Evolutionary conservation across 1,140 invertebrate genomes (phyloP).

Genomic region (Adelges cooleyi): DNA sequence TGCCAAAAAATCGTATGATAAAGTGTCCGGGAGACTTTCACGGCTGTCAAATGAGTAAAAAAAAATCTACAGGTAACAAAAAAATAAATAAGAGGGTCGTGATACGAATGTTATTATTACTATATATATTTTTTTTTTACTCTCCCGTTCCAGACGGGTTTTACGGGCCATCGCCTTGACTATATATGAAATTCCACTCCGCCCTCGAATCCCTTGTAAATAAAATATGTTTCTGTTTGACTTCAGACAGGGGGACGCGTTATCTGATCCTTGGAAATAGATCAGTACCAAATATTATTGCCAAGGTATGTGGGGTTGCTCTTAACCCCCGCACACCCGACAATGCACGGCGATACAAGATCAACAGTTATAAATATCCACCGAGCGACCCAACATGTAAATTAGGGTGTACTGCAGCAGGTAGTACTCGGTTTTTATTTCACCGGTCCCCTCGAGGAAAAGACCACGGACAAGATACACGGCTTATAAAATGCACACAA

Average conservation of each 20-base stretch:
- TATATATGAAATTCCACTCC: slow-evolving; percentile 14
- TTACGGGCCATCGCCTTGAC: slow-evolving; percentile 10
- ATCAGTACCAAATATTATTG: slow-evolving; percentile 15
- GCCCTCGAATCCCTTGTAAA: slow-evolving; percentile 28
- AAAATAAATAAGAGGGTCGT: slow-evolving; percentile 23
- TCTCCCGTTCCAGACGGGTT: background rate
- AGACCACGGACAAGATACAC: too few species aligned
- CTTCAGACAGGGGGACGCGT: slow-evolving; percentile 24
- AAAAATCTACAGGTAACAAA: background rate
- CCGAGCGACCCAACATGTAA: slow-evolving; percentile 2
- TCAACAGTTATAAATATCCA: slow-evolving; percentile 25
- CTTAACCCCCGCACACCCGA: slow-evolving; percentile 19
- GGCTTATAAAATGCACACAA: background rate
- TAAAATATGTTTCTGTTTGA: slow-evolving; percentile 24
- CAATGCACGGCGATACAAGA: slow-evolving; percentile 4
- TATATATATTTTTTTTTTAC: background rate
- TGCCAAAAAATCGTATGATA: slow-evolving; percentile 21
- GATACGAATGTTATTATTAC: slow-evolving; percentile 28
- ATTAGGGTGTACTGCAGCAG: background rate
- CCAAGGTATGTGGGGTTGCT: background rate
- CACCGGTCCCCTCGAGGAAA: too few species aligned
- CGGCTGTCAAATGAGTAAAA: slow-evolving; percentile 22
- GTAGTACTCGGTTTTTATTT: background rate
- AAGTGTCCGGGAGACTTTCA: slow-evolving; percentile 27
- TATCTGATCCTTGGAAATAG: slow-evolving; percentile 27